Percentiles rank a stretch among this genome's conserved stretches.
Conservation (phyloP, 2,888 invertebrate species). For the Cacoxenus indagator region DNA sequence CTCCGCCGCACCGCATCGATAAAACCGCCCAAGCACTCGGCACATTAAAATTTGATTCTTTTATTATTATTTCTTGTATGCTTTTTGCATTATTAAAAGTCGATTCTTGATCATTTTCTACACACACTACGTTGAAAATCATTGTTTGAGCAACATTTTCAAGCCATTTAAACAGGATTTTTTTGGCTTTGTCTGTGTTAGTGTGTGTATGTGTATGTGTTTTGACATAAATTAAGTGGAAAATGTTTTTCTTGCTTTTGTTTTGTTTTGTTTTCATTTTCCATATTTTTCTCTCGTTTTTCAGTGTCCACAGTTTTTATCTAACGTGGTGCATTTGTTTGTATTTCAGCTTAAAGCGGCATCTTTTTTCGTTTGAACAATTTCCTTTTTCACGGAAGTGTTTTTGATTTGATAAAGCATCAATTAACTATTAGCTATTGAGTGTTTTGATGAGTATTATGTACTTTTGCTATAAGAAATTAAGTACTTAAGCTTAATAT, state of each 20-base stretch:
- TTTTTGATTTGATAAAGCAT: not conserved
- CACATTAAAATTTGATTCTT: not conserved
- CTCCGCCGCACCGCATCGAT: not conserved
- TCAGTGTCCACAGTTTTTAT: not conserved
- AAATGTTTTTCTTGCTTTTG: constrained; percentile 39
- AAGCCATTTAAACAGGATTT: constrained; percentile 31
- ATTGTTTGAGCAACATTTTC: not conserved
- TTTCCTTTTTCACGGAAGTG: not conserved
- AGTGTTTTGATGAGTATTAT: not conserved
- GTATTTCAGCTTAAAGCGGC: not conserved
- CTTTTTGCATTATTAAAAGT: constrained; percentile 54
- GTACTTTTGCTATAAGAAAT: not conserved
- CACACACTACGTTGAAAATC: not conserved
- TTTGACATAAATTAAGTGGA: constrained; percentile 54
- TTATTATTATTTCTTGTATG: not conserved
- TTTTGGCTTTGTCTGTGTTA: constrained; percentile 32
- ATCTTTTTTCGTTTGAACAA: not conserved
- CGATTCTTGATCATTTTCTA: constrained; percentile 51
- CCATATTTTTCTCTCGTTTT: too few relatives aligned
- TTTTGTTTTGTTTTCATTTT: not conserved
- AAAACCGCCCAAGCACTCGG: constrained; percentile 5
- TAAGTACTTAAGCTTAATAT: too few relatives aligned
- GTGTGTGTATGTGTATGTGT: constrained; percentile 3
- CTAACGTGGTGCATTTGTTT: constrained; percentile 15
- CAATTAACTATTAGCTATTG: not conserved